These are phyloP conservation scores for Menidia beryllina DNA, from an alignment of 2,113 vertebrate species.

Conservation along the genomic window DNA sequence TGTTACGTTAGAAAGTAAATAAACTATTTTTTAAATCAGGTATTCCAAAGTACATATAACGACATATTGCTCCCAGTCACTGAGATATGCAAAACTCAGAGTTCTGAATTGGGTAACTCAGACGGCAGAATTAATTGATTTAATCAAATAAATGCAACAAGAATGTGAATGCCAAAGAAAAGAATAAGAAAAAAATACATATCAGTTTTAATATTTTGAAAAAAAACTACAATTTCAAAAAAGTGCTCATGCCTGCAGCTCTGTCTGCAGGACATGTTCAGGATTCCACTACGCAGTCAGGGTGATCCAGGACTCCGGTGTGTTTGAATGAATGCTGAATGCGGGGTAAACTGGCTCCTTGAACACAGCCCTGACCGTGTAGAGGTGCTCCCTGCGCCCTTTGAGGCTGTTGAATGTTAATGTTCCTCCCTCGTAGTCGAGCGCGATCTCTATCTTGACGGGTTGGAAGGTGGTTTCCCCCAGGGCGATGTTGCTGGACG, in stretches of 20 bases:
- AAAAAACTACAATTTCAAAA: too few relatives aligned
- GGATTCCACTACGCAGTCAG: slow-evolving; percentile 51
- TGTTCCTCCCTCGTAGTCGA: slow-evolving; percentile 75
- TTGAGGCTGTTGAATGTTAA: slow-evolving; percentile 70
- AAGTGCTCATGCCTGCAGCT: too few relatives aligned
- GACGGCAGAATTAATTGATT: not conserved
- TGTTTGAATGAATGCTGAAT: slow-evolving; percentile 78
- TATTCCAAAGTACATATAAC: not conserved
- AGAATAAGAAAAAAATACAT: too few relatives aligned
- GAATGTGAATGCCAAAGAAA: too few relatives aligned
- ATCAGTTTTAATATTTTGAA: not conserved
- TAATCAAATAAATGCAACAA: too few relatives aligned
- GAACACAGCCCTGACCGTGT: slow-evolving; percentile 76
- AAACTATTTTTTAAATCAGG: not conserved
- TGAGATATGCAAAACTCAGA: not conserved
- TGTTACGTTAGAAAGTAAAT: not conserved
- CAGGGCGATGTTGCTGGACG: slow-evolving; percentile 57
- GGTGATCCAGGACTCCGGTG: slow-evolving; percentile 80
- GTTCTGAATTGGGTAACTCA: not conserved
- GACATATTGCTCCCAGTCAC: not conserved
- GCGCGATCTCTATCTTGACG: slow-evolving; percentile 63
- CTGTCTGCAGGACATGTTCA: not conserved
- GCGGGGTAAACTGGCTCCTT: slow-evolving; percentile 76
- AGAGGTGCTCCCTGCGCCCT: slow-evolving; percentile 68
- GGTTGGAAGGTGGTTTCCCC: slow-evolving; percentile 34